Evolutionary conservation across 64 coral and sea anemone species (phyloP), one percentile per base, ranked within the genome.

Genomic region (Platygyra sinensis): DNA sequence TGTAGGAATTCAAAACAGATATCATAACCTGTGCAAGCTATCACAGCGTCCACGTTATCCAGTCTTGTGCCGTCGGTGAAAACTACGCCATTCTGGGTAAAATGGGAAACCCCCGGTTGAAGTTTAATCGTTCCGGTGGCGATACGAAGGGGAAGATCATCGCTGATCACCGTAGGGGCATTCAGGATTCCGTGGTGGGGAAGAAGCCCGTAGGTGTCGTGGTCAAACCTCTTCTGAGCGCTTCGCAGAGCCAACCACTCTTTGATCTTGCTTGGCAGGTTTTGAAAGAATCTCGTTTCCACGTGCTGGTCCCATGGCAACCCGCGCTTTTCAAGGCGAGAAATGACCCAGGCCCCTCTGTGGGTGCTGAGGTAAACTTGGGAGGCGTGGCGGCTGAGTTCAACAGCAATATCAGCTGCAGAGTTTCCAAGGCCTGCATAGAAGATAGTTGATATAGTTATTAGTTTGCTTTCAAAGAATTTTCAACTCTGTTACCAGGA

Each of bases 351-450:
- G 33, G 96, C 92, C 51, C 96, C 96, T 72, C 89, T 76, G 62
- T 92, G 75, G 9, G 95, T 97, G 63, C 95, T 97, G 20, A 97
- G 60, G 30, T 90, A 94, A 15, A 92, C 89, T 27, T 83, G 75
- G 0, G 86, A 61, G 72, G 89, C 86, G 50, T 86, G 85, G 46
- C 86, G 92, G 64, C 95, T 94, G 2, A 98, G 80, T 19, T 98
- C 89, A 12, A 82, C 78, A 6, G 96, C 92, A 27, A 98, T 98
- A 36, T 94, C 96, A 39, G 72, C 92, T 3, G 89, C 96, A n/a
- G 96, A 98, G 65, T 98, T 94, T 14, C 96, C 89, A 75, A 98
- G 86, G 61, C 96, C 96, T 98, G 69, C 32, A 32, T 8, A 60
- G 36, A 76, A 74, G 54, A 57, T 57, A 57, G 15, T 57, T 57